These are phyloP conservation scores for Nothocercus nigrocapillus DNA, from an alignment of 2,113 vertebrate genomes.

Conservation along the genomic window DNA sequence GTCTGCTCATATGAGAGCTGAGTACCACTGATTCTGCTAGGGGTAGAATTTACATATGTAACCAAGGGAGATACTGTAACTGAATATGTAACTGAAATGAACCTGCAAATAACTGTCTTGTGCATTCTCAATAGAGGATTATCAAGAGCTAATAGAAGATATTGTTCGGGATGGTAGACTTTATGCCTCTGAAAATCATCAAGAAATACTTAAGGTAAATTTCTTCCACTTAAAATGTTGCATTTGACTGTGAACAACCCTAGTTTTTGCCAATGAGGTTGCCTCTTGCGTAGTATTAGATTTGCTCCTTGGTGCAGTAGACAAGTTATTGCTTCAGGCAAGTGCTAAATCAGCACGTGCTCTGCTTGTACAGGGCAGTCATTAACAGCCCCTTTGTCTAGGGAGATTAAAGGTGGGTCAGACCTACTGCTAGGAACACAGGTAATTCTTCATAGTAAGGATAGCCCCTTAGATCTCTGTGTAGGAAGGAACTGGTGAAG, in stretches of 20 bases:
- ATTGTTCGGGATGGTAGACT: slow-evolving; percentile 96
- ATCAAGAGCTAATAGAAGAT: slow-evolving; percentile 98
- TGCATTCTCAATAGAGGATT: slow-evolving; percentile 88
- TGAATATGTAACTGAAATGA: background rate
- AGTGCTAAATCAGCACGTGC: background rate
- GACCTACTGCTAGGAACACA: background rate
- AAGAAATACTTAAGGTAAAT: slow-evolving; percentile 95
- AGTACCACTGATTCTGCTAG: background rate
- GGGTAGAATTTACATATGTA: background rate
- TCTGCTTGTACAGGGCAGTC: background rate
- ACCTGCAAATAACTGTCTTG: slow-evolving; percentile 6
- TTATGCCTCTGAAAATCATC: slow-evolving; percentile 98
- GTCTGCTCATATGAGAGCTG: background rate
- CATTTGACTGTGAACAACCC: background rate
- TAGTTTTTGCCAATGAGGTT: background rate
- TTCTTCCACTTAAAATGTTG: background rate
- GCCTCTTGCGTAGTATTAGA: background rate
- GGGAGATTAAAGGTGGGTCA: background rate
- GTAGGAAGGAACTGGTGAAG: background rate
- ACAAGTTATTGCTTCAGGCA: background rate
- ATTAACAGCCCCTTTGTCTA: background rate
- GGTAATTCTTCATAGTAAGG: background rate
- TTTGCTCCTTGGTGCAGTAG: background rate
- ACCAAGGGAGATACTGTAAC: background rate
- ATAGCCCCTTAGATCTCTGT: background rate